A percentile compares a stretch with the other conserved stretches of the same genome.
phyloP scores from a whole-genome alignment of 2,888 invertebrate species.

The Diarsia rubi region DNA sequence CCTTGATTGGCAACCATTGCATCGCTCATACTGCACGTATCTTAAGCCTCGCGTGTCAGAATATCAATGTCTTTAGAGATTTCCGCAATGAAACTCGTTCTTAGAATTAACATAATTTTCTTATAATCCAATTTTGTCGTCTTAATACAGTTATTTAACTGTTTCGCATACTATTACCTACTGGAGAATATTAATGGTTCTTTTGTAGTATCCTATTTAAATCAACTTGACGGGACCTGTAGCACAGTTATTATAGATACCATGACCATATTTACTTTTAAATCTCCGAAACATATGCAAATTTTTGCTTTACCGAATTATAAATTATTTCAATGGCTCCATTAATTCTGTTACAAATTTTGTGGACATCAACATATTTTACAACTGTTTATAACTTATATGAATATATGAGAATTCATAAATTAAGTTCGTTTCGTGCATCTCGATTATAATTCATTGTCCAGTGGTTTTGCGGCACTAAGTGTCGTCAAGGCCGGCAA shows the following conservation, averaged over 20 bases:
- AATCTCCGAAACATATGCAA: conserved; percentile 48
- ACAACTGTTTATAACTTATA: conserved; percentile 12
- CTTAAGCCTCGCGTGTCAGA: conserved; percentile 63
- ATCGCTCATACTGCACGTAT: conserved; percentile 70
- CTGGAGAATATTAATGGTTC: conserved; percentile 59
- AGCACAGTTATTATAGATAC: conserved; percentile 58
- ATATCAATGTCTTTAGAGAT: conserved; percentile 65
- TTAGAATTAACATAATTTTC: conserved; percentile 70
- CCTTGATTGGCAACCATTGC: conserved; percentile 85
- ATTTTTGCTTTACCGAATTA: conserved; percentile 49
- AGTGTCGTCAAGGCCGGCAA: conserved; percentile 27
- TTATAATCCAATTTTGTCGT: conserved; percentile 67
- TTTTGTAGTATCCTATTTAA: conserved; percentile 65
- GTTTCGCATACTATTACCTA: conserved; percentile 66
- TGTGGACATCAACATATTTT: conserved; percentile 9
- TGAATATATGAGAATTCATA: conserved; percentile 2
- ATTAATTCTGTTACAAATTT: conserved; percentile 35
- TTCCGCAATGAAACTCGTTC: conserved; percentile 63
- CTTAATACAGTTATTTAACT: conserved; percentile 73
- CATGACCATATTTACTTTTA: conserved; percentile 30
- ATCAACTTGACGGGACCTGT: conserved; percentile 42
- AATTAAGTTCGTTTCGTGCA: conserved; percentile 9
- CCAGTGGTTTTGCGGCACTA: conserved; percentile 7
- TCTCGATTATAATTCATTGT: conserved; percentile 8
- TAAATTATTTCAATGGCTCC: conserved; percentile 35